Evolutionary conservation across 37 sponge, comb jelly and placozoan genomes (phyloP).

Genomic region (Halichondria panicea): DNA sequence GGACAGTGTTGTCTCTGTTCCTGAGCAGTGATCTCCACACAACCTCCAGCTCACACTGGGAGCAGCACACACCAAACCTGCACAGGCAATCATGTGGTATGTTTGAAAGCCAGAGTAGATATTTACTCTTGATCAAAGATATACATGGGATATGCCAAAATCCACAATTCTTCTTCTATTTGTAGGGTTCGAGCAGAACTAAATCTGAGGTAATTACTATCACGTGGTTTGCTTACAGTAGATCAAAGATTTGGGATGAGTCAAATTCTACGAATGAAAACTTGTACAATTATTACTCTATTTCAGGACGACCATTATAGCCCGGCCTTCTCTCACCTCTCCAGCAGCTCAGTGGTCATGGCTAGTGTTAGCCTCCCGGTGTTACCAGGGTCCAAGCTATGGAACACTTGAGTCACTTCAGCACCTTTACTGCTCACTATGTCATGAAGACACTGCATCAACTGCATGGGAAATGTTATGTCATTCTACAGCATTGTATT

Average conservation of each 20-base stretch:
- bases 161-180: too few species aligned
- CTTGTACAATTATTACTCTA: too few species aligned
- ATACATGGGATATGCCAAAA: too few species aligned
- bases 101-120: too few species aligned
- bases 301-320: too few species aligned
- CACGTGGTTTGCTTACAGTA: too few species aligned
- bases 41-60: background rate
- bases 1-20: conserved; percentile 30
- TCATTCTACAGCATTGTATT: too few species aligned
- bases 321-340: background rate
- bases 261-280: too few species aligned
- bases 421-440: background rate
- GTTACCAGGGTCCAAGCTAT: conserved; percentile 10
- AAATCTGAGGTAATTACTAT: too few species aligned
- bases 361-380: conserved; percentile 14
- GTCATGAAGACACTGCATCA: background rate
- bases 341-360: background rate
- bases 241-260: too few species aligned
- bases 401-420: background rate
- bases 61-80: conserved; percentile 21
- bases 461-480: background rate
- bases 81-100: background rate
- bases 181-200: too few species aligned
- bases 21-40: conserved; percentile 46
- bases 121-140: too few species aligned